phyloP scores from a whole-genome alignment of 2,113 vertebrate species.

The Pseudolaguvia tuberculata region DNA sequence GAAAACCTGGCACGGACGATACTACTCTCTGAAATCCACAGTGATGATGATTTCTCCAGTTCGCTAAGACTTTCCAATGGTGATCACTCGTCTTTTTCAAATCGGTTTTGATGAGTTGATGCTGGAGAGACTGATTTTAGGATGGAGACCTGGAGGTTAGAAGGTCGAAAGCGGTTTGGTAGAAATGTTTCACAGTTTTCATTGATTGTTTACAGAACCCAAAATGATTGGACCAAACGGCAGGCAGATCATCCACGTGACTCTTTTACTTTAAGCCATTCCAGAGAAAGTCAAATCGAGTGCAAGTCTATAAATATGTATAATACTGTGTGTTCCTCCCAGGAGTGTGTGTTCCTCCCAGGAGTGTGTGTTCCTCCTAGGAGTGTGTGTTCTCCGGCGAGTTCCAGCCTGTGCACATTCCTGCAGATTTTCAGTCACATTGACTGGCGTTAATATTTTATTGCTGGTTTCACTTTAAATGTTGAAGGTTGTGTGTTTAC shows the following conservation, averaged over 20 bases:
- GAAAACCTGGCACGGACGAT: constrained; percentile 93
- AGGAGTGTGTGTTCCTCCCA: constrained; percentile 1
- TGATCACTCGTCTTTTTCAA: constrained; percentile 16
- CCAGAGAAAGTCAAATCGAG: constrained; percentile 35
- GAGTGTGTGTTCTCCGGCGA: not conserved
- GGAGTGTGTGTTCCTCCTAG: constrained; percentile 1
- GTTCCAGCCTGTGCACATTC: constrained; percentile 25
- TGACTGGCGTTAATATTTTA: constrained; percentile 61
- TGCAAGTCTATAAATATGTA: constrained; percentile 3
- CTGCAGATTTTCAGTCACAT: constrained; percentile 67
- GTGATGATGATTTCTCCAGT: constrained; percentile 81
- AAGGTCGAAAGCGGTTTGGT: too few species aligned
- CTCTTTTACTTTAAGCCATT: constrained; percentile 47
- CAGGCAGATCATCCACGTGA: constrained; percentile 33
- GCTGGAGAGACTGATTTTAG: not conserved
- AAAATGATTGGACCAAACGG: constrained; percentile 54
- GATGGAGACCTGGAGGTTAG: not conserved
- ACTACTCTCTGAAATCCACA: constrained; percentile 86
- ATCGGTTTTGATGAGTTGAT: not conserved
- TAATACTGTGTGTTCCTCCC: not conserved
- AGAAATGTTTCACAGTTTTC: not conserved
- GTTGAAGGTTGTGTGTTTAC: not conserved
- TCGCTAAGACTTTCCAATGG: not conserved
- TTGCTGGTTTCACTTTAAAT: constrained; percentile 50
- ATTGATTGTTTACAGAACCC: constrained; percentile 25